Evolutionary conservation across 1,140 invertebrate genomes (phyloP).

Genomic region (Scylla paramamosain): DNA sequence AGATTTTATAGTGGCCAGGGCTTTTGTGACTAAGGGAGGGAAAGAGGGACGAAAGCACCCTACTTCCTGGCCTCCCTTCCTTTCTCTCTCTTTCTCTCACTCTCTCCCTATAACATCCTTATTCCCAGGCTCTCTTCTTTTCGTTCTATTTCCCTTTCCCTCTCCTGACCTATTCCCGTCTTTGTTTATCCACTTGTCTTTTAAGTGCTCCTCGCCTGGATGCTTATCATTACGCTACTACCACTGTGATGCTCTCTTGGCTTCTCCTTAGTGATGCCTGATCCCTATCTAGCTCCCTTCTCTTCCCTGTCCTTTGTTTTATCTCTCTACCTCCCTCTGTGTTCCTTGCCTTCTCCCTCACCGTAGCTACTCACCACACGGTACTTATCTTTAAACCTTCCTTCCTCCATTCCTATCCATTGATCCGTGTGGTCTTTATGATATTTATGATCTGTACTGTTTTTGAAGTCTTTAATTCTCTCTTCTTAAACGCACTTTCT

Average conservation of each 20-base stretch:
- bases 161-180: neutral
- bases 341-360: too few species aligned
- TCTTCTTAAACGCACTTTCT: neutral
- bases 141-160: too few species aligned
- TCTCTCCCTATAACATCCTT: neutral
- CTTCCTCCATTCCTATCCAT: neutral
- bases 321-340: neutral
- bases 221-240: neutral
- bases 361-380: too few species aligned
- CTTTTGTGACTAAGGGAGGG: slow-evolving; percentile 7
- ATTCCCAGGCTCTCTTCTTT: neutral
- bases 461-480: neutral
- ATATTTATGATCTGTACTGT: too few species aligned
- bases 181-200: neutral
- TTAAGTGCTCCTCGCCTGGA: neutral
- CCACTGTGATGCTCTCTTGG: neutral
- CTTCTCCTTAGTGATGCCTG: neutral
- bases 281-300: neutral
- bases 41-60: neutral
- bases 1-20: neutral
- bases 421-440: neutral
- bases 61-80: neutral
- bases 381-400: neutral
- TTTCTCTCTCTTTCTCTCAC: neutral
- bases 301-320: neutral